phyloP scores from a whole-genome alignment of 2,797 vertebrate species.

The Hapalemur alaotrensis region DNA sequence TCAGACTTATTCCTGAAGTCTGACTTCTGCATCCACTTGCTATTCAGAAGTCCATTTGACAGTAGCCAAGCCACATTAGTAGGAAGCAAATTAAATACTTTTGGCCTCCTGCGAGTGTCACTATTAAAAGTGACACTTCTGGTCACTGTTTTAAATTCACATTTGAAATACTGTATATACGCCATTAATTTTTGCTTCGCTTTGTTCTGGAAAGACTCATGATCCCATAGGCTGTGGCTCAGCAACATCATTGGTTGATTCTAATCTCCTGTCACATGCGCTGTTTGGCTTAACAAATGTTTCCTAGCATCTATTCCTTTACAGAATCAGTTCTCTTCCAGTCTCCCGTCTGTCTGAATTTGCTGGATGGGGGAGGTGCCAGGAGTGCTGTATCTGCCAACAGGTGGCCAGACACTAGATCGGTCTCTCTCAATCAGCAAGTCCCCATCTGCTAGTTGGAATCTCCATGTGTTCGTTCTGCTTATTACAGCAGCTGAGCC shows the following conservation, averaged over 20 bases:
- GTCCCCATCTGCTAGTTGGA: conserved; percentile 55
- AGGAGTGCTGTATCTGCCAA: conserved; percentile 1
- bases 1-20: background rate
- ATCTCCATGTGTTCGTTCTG: background rate
- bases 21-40: background rate
- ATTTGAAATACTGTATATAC: background rate
- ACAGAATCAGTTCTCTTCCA: background rate
- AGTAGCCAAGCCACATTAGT: background rate
- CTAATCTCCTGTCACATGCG: background rate
- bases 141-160: background rate
- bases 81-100: background rate
- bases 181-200: background rate
- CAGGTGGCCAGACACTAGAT: conserved; percentile 54
- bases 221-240: background rate
- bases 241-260: background rate
- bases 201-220: background rate
- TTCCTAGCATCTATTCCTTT: background rate
- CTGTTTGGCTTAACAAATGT: background rate
- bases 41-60: background rate
- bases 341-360: background rate
- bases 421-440: conserved; percentile 38
- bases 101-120: background rate
- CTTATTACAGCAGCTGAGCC: conserved; percentile 58
- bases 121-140: background rate
- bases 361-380: background rate